Evolutionary conservation across 2,797 vertebrate genomes (phyloP), one percentile per base, ranked within the genome.

Genomic region (Rhodeus uyekii): DNA sequence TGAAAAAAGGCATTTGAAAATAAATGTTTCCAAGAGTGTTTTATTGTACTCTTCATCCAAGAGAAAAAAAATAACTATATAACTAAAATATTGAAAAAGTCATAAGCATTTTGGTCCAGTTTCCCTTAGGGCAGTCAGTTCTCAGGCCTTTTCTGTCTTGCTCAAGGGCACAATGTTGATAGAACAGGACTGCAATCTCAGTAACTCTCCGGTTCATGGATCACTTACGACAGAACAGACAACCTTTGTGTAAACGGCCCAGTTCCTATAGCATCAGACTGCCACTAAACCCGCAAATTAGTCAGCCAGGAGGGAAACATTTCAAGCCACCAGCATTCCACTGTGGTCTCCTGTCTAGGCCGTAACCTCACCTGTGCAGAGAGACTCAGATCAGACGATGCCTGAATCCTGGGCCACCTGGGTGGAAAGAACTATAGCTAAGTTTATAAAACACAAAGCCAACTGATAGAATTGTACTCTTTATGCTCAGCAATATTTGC

Each of bases 221-320:
- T 81, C 80, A 81, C 71, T 81, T 81, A 75, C 71, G 61, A 75
- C 60, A 81, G 80, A 81, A 81, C 71, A 81, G 80, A 44, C 80
- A 81, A 81, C 80, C 80, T 81, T 81, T 81, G 80, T 75, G 80
- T 75, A 65, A 81, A 73, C 32, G 80, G 71, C 36, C 80, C 60
- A 55, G 69, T 67, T 75, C 80, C 80, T 81, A 39, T 81, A 81
- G 60, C 80, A 81, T 81, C 80, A 55, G 60, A 65, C 80, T 34
- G 69, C 79, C 79, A 81, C 79, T 27, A 81, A 69, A 81, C 58
- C 79, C 19, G 7, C 44, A 74, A 81, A 74, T 65, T 74, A 74
- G 69, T 81, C 60, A 1, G 5, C 71, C 71, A 63, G 44, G 24
- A 79, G 81, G 84, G 75, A 81, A 72, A 81, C 81, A 76, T 85